Conservation (phyloP, 2,797 vertebrate species). For the Helarctos malayanus region DNA sequence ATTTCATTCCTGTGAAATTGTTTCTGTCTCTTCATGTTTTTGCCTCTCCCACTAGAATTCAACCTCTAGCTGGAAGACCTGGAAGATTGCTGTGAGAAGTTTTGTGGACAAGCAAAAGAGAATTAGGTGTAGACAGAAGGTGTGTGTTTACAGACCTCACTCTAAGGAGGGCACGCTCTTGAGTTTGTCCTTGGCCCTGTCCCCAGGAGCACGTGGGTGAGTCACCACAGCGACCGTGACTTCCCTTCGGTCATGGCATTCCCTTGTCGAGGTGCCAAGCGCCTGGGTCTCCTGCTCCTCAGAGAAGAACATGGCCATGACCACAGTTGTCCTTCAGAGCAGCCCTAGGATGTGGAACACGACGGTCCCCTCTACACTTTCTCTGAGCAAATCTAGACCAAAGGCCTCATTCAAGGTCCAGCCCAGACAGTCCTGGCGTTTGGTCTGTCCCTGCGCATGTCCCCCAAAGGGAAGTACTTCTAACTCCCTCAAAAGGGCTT, state of each 20-base stretch:
- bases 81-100: background rate
- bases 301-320: background rate
- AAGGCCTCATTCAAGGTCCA: background rate
- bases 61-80: background rate
- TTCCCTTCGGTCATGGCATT: background rate
- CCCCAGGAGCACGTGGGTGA: background rate
- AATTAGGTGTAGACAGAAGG: background rate
- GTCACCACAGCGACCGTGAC: too few relatives aligned
- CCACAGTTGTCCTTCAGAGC: background rate
- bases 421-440: background rate
- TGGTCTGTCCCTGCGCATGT: background rate
- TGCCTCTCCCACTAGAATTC: background rate
- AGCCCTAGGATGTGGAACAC: rapidly evolving
- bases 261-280: background rate
- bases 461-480: background rate
- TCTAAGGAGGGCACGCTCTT: background rate
- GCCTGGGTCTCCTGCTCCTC: background rate
- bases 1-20: background rate
- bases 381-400: background rate
- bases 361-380: background rate
- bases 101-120: background rate
- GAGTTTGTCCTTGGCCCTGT: background rate
- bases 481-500: conserved; percentile 49
- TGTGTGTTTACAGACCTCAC: background rate
- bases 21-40: background rate